A percentile compares a stretch with the other conserved stretches of the same genome.
phyloP scores from a whole-genome alignment of 2,888 invertebrate species.

The Lepidocyrtoides sp. region DNA sequence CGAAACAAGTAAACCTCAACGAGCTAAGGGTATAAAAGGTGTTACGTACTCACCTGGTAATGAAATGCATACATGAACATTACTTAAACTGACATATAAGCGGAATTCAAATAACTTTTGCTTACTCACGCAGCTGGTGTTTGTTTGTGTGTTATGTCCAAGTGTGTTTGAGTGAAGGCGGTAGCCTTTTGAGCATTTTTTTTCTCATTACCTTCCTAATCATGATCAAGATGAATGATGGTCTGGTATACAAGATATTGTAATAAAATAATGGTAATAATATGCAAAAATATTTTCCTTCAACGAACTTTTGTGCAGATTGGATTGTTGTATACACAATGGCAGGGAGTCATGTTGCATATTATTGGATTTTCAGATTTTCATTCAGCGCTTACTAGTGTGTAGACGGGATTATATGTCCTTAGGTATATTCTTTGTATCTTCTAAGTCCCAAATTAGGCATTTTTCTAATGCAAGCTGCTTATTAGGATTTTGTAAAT shows the following conservation, averaged over 20 bases:
- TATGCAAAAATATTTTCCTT: conserved; percentile 66
- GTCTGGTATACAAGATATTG: conserved; percentile 69
- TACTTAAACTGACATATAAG: conserved; percentile 60
- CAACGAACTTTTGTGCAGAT: neutral
- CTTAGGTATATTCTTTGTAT: too few relatives aligned
- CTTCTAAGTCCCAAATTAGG: too few relatives aligned
- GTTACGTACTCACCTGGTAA: neutral
- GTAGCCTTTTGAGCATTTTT: conserved; percentile 69
- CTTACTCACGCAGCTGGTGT: conserved; percentile 68
- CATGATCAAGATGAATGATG: conserved; percentile 74
- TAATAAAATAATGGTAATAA: conserved; percentile 73
- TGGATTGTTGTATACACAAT: neutral
- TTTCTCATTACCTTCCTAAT: conserved; percentile 74
- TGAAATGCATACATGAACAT: conserved; percentile 56
- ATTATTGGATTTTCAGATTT: too few relatives aligned
- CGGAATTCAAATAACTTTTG: conserved; percentile 64
- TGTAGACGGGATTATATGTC: too few relatives aligned
- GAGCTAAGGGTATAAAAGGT: neutral
- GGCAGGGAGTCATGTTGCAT: neutral
- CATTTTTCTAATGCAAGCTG: too few relatives aligned
- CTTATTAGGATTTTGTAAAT: too few relatives aligned
- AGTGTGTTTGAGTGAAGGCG: conserved; percentile 69
- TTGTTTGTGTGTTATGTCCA: conserved; percentile 71
- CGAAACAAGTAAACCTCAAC: conserved; percentile 23
- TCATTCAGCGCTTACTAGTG: too few relatives aligned